Evolutionary conservation across 2,888 invertebrate species (phyloP), one percentile per base, ranked within the genome.

Genomic region (Lottia gigantea): DNA sequence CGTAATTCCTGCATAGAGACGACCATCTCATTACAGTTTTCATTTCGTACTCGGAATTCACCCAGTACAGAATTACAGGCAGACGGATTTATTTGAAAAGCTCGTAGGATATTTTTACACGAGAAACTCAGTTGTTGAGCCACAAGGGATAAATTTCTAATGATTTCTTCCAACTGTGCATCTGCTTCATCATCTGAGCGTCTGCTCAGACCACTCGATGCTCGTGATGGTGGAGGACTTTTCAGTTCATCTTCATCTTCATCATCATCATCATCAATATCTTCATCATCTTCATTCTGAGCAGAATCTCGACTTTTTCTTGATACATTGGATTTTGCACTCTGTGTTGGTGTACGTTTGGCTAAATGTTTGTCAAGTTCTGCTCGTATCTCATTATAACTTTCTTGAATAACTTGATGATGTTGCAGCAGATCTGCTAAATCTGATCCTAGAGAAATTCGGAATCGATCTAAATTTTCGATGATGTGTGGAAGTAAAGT

Each of bases 111-210:
- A 67, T 84, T 86, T 73, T 86, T 86, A 71, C 83, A 82, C 0
- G 87, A 87, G 40, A 82, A 79, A 71, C 84, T 85, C 64, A 88
- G 74, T 75, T 86, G 85, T 49, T 82, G 82, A 31, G 86, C 87
- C 14, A 86, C 84, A 61, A 84, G 74, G 49, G 80, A 78, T 62
- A 86, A 75, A 68, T 82, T 84, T 69, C 83, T 77, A 75, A 85
- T 80, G 8, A 83, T 80, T 16, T 79, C 75, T 63, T 86, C 85
- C 63, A 82, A 78, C 64, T 83, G 76, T 40, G 74, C 75, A 47
- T 73, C 76, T 14, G 65, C 47, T 16, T 65, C 25, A 14, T 16
- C 66, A 25, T 71, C 64, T 25, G 64, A 67, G 12, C 46, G n/a
- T 12, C 46, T 45, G 46, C 71, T 71, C 4, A 66, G 62, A 46